Percentiles rank a stretch among this genome's conserved stretches.
These are phyloP conservation scores for Nannospalax galili DNA, from an alignment of 2,113 vertebrate species.

Conservation along the genomic window DNA sequence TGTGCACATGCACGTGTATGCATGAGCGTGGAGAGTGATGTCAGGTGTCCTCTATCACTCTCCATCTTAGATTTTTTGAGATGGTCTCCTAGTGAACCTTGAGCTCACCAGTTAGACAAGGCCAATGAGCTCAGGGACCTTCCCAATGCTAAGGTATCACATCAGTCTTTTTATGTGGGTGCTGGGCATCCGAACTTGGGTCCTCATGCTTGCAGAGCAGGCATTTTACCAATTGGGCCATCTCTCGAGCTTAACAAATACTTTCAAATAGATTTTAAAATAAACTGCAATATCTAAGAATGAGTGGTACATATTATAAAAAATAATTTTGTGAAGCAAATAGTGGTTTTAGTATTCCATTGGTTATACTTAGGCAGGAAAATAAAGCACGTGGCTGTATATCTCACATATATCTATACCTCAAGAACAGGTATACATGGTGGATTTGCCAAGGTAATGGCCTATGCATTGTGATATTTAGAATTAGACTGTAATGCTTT, in stretches of 20 bases:
- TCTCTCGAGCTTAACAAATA: neutral
- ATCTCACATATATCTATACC: neutral
- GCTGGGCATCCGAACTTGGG: neutral
- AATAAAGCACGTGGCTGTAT: neutral
- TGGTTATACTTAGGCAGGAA: slow-evolving; percentile 35
- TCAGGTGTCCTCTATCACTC: neutral
- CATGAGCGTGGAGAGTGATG: neutral
- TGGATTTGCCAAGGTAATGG: slow-evolving; percentile 16
- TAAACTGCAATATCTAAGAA: neutral
- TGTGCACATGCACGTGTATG: neutral
- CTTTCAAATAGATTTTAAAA: slow-evolving; percentile 41
- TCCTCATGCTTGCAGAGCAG: neutral
- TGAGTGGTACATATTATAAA: slow-evolving; percentile 3
- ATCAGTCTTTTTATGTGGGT: neutral
- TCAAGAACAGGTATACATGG: neutral
- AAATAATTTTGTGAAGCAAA: slow-evolving; percentile 45
- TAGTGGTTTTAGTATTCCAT: slow-evolving; percentile 36
- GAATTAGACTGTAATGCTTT: neutral
- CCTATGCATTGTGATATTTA: neutral
- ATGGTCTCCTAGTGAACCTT: neutral
- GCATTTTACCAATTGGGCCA: neutral
- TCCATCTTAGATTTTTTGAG: too few relatives aligned
- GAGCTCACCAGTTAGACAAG: neutral
- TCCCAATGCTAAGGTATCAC: neutral
- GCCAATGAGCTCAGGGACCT: neutral